These are phyloP conservation scores for Ptycholaimellus sp. DNA, from an alignment of 2,888 invertebrate species.

Conservation along the genomic window DNA sequence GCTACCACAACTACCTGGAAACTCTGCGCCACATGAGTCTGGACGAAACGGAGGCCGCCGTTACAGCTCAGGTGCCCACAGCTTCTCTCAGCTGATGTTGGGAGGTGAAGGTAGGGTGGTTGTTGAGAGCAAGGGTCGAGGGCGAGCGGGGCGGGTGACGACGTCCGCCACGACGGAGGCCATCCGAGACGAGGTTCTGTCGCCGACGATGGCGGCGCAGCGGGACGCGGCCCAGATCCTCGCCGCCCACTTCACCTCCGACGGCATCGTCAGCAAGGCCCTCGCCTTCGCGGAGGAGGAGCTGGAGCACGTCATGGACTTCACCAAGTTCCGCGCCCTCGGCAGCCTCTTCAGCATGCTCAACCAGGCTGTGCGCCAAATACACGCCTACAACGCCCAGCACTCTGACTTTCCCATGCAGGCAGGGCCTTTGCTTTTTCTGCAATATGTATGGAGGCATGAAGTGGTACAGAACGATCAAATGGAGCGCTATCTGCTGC, in stretches of 20 bases:
- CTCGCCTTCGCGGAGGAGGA: slow-evolving; percentile 67
- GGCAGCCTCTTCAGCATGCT: slow-evolving; percentile 91
- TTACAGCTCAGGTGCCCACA: slow-evolving; percentile 5
- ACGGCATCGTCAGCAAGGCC: slow-evolving; percentile 72
- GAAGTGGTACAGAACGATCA: slow-evolving; percentile 49
- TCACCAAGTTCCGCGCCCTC: slow-evolving; percentile 76
- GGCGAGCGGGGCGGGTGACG: slow-evolving; percentile 27
- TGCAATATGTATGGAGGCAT: slow-evolving; percentile 1
- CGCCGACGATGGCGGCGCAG: too few relatives aligned
- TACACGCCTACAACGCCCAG: slow-evolving; percentile 67
- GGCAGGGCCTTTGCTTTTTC: slow-evolving; percentile 14
- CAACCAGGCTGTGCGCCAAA: slow-evolving; percentile 60
- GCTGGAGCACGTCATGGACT: slow-evolving; percentile 87
- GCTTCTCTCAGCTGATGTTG: too few relatives aligned
- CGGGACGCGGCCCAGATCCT: slow-evolving; percentile 52
- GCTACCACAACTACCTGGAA: slow-evolving; percentile 78
- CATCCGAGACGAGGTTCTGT: too few relatives aligned
- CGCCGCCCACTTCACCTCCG: slow-evolving; percentile 60
- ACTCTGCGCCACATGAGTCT: slow-evolving; percentile 35
- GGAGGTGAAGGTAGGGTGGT: too few relatives aligned
- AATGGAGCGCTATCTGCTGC: slow-evolving; percentile 72
- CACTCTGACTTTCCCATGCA: slow-evolving; percentile 76
- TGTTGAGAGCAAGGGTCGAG: too few relatives aligned
- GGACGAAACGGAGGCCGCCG: slow-evolving; percentile 10
- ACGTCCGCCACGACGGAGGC: slow-evolving; percentile 51